Evolutionary conservation across 2,797 vertebrate genomes (phyloP), one percentile per base, ranked within the genome.

Genomic region (Gymnothorax reevesii): DNA sequence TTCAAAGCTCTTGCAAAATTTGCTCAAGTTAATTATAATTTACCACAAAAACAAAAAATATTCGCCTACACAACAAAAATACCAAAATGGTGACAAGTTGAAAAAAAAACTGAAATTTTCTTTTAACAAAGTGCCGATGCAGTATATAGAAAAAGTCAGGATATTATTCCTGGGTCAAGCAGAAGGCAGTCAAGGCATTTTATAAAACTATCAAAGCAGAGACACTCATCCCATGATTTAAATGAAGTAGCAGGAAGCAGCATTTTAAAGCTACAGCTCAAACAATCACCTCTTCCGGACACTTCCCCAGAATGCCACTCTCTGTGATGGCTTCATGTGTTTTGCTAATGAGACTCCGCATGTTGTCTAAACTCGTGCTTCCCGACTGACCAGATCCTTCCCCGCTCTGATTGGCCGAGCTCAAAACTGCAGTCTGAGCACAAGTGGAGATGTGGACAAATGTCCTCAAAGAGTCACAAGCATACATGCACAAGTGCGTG

Each of bases 321-420:
- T 94, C 93, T 88, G 91, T 66, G 87, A 95, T 89, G 85, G 92
- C 89, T 27, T 87, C 82, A 62, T 95, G 93, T 57, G 94, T 94
- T 94, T 94, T 95, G 20, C 69, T 88, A 93, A 96, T 89, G 5
- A 94, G 88, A 84, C 82, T 89, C 15, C 92, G 91, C 87, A 96
- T 89, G 49, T 92, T 87, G 25, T 83, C 69, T 17, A 95, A 86
- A 85, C 96, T 95, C 95, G 96, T 95, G 90, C 85, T 90, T 85
- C 57, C 69, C 57, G 85, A 49, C 33, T 77, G 55, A 59, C 42
- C 7, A 59, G 71, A 59, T 49, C 17, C 7, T 62, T 79, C 42
- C 54, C 49, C 7, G 62, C 55, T 1, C n/a, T 73, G 7, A 42
- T 5, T 79, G 59, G 73, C n/a, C 83, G 57, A 77, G 84, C 49